phyloP scores from a whole-genome alignment of 1,140 invertebrate genomes.

The Eumaeus atala region DNA sequence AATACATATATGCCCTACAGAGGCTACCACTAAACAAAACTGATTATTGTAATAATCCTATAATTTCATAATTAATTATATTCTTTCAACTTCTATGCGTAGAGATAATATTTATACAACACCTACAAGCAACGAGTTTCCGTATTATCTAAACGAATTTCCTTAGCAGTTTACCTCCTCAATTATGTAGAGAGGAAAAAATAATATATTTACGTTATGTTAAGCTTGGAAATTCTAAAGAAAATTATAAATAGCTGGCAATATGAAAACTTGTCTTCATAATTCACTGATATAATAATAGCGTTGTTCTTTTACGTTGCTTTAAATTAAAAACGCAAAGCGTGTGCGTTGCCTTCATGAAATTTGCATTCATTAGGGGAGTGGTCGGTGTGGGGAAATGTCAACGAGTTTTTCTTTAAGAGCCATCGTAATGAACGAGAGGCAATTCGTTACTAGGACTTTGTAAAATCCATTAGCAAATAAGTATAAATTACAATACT shows the following conservation, averaged over 20 bases:
- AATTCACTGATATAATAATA: slow-evolving; percentile 25
- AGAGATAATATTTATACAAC: no score
- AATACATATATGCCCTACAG: no score
- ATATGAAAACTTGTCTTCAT: slow-evolving; percentile 8
- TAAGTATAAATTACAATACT: not conserved
- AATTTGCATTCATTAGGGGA: slow-evolving; percentile 57
- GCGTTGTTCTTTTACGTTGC: slow-evolving; percentile 25
- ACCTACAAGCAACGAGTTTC: no score
- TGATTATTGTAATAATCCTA: no score
- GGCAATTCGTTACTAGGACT: slow-evolving; percentile 21
- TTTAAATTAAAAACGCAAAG: slow-evolving; percentile 38
- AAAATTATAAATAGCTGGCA: slow-evolving; percentile 6
- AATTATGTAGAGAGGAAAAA: no score
- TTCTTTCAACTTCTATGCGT: no score
- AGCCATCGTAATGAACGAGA: slow-evolving; percentile 35
- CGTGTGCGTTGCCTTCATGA: slow-evolving; percentile 46
- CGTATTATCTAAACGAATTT: no score
- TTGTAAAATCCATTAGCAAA: slow-evolving; percentile 21
- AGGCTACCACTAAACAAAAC: no score
- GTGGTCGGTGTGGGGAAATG: slow-evolving; percentile 39
- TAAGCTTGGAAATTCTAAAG: no score
- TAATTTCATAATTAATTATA: no score
- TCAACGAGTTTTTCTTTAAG: slow-evolving; percentile 41
- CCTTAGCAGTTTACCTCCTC: no score
- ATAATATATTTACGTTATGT: no score